A percentile compares a stretch with the other conserved stretches of the same genome.
Evolutionary conservation across 2,113 vertebrate species (phyloP).

Genomic region (Rousettus leschenaultii): DNA sequence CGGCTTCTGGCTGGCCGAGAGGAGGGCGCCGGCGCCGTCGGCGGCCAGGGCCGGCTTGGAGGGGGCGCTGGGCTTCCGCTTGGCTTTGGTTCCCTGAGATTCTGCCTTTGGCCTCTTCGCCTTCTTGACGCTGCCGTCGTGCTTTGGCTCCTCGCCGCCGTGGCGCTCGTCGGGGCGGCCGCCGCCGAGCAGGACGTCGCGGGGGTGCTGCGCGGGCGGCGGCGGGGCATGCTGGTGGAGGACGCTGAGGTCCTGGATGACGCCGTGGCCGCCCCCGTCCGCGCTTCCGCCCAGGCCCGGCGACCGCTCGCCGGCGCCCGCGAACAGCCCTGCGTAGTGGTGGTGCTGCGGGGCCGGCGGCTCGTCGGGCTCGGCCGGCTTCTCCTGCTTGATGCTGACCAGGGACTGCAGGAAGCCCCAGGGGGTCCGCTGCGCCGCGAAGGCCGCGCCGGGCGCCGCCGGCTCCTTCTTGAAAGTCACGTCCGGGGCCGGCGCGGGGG

Average conservation of each 20-base stretch:
- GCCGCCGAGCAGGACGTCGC: conserved; percentile 81
- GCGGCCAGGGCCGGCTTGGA: conserved; percentile 88
- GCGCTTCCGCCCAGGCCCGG: conserved; percentile 87
- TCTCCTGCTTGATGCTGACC: conserved; percentile 96
- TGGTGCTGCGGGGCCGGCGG: conserved; percentile 79
- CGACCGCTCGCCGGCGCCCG: conserved; percentile 85
- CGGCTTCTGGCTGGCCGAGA: conserved; percentile 96
- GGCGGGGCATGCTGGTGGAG: conserved; percentile 82
- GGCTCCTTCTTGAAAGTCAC: conserved; percentile 96
- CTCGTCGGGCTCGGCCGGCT: conserved; percentile 88
- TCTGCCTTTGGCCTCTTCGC: conserved; percentile 93
- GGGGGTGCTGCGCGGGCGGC: conserved; percentile 75
- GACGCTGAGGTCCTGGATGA: conserved; percentile 93
- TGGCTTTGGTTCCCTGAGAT: conserved; percentile 94
- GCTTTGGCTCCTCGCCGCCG: conserved; percentile 85
- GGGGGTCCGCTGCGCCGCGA: conserved; percentile 83
- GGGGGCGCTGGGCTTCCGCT: conserved; percentile 91
- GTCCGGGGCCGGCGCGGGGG: conserved; percentile 90
- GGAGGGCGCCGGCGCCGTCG: conserved; percentile 89
- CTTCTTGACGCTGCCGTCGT: conserved; percentile 89
- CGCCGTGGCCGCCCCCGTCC: conserved; percentile 87
- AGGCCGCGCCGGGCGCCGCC: conserved; percentile 84
- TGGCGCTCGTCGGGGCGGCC: neutral
- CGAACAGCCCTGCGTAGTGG: conserved; percentile 82
- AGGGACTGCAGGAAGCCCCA: conserved; percentile 93